Percentiles rank a stretch among this genome's conserved stretches.
Conservation (phyloP, 2,797 vertebrate species). For the Cynopterus sphinx region DNA sequence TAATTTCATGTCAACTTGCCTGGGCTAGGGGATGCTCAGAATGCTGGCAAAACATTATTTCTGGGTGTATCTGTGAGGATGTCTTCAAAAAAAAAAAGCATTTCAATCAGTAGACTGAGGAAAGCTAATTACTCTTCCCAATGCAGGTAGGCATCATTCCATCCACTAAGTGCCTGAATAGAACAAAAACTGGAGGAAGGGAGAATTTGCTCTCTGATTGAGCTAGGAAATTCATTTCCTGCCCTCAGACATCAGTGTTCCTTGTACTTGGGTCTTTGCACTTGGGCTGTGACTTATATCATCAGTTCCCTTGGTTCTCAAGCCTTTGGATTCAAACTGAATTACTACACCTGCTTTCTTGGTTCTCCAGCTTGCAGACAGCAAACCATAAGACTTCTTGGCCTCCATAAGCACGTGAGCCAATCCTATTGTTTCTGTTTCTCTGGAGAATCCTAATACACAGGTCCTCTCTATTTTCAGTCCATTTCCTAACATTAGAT, state of each 20-base stretch:
- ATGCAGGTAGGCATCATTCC: rapidly evolving
- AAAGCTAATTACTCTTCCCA: neutral
- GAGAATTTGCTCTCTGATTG: neutral
- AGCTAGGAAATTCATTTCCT: neutral
- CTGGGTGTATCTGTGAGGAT: neutral
- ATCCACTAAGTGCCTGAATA: neutral
- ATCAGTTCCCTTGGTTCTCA: neutral
- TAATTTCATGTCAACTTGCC: neutral
- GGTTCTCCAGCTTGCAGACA: neutral
- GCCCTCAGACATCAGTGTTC: neutral
- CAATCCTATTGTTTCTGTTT: neutral
- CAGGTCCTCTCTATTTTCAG: neutral
- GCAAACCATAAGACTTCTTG: neutral
- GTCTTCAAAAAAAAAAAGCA: neutral
- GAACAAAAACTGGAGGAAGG: neutral
- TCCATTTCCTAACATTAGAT: neutral
- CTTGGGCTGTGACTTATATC: neutral
- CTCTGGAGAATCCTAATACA: neutral
- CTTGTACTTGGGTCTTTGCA: neutral
- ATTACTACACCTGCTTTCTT: neutral
- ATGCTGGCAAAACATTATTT: neutral
- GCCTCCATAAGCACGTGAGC: neutral
- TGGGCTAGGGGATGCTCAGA: neutral
- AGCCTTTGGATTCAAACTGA: neutral
- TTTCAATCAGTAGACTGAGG: neutral